These are phyloP conservation scores for Scolopax mira DNA, from an alignment of 2,113 vertebrate species.

Conservation along the genomic window DNA sequence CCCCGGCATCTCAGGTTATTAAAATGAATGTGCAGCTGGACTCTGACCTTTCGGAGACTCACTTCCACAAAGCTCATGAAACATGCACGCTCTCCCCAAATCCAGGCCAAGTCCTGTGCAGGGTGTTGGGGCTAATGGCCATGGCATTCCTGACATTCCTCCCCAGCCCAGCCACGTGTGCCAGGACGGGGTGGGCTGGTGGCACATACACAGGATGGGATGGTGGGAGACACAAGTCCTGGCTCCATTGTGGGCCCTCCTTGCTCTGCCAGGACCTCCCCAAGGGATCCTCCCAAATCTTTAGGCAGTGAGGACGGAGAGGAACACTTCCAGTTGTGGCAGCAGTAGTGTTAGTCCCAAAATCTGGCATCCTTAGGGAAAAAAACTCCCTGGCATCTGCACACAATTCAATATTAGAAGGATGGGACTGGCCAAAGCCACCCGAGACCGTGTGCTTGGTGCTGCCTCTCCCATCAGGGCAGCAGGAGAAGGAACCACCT, in stretches of 20 bases:
- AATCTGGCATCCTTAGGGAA: not conserved
- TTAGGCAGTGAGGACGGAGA: not conserved
- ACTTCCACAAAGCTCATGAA: not conserved
- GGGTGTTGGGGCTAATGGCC: not conserved
- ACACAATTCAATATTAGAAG: too few relatives aligned
- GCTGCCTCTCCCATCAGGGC: not conserved
- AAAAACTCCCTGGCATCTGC: accelerated
- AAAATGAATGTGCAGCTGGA: not conserved
- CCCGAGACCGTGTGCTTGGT: accelerated
- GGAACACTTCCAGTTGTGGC: not conserved
- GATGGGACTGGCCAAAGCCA: not conserved
- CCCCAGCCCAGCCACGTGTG: not conserved
- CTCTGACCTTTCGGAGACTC: not conserved
- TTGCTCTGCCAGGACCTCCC: not conserved
- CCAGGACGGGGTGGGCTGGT: too few relatives aligned
- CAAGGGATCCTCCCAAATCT: not conserved
- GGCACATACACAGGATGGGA: too few relatives aligned
- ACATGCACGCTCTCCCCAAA: not conserved
- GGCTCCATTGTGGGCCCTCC: not conserved
- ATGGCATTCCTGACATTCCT: not conserved
- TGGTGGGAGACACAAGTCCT: not conserved
- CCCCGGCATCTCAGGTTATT: not conserved
- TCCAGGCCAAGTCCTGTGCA: not conserved
- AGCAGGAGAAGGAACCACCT: not conserved
- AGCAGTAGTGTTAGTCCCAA: not conserved